A percentile compares a stretch with the other conserved stretches of the same genome.
phyloP scores from a whole-genome alignment of 2,113 vertebrate genomes.

The Trichechus manatus region DNA sequence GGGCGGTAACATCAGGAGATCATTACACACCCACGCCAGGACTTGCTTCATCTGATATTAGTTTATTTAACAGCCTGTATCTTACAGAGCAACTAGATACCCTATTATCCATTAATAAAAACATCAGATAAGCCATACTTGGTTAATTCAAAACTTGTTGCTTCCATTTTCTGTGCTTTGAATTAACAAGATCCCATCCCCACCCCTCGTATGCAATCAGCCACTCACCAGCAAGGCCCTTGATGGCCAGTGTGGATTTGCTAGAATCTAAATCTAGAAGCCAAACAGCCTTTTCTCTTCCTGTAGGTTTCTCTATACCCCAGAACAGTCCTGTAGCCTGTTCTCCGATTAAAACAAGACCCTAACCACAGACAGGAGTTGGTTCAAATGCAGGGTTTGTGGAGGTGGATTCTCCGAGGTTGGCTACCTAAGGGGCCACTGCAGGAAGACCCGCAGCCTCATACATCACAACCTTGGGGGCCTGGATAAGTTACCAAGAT shows the following conservation, averaged over 20 bases:
- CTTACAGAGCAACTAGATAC: conserved; percentile 52
- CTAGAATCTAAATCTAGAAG: background rate
- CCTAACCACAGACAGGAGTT: background rate
- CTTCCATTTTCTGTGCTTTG: conserved; percentile 52
- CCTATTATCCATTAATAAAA: conserved; percentile 38
- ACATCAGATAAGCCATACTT: conserved; percentile 76
- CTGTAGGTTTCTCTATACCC: background rate
- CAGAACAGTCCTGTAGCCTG: background rate
- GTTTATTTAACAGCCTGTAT: conserved; percentile 61
- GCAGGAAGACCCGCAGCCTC: background rate
- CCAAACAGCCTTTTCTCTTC: background rate
- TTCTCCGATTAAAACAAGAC: background rate
- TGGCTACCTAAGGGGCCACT: background rate
- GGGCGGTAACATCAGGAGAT: background rate
- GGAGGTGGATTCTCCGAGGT: background rate
- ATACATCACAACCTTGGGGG: background rate
- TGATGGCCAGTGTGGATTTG: background rate
- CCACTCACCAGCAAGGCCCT: background rate
- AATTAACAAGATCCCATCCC: conserved; percentile 71
- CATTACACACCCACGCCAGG: background rate
- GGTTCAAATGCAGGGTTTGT: background rate
- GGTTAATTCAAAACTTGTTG: conserved; percentile 73
- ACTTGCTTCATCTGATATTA: conserved; percentile 73
- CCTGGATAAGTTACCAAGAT: background rate
- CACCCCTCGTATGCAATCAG: background rate